Conservation (phyloP, 2,113 vertebrate genomes). For the Cyphomyrus plagiostoma region DNA sequence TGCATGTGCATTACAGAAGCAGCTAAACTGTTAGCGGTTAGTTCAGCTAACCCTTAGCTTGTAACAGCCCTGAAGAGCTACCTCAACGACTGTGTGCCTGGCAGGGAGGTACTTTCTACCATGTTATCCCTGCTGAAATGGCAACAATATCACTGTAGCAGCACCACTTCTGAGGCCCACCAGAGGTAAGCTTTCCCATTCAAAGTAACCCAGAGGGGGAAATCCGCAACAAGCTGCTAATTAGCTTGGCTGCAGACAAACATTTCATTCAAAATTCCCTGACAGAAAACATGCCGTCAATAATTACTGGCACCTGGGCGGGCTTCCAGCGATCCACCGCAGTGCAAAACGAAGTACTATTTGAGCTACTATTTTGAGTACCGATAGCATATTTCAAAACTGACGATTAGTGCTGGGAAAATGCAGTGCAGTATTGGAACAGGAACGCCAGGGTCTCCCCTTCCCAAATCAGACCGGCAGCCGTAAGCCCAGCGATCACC, state of each 20-base stretch:
- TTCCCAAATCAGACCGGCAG: not conserved
- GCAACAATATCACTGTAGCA: not conserved
- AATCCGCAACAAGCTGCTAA: not conserved
- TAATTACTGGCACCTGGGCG: not conserved
- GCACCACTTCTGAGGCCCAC: not conserved
- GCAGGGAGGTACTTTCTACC: not conserved
- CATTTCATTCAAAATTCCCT: not conserved
- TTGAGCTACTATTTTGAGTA: not conserved
- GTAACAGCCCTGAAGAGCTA: not conserved
- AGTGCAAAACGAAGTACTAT: not conserved
- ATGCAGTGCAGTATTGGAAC: not conserved
- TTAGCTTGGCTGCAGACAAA: not conserved
- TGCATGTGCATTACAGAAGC: not conserved
- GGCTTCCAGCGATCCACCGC: not conserved
- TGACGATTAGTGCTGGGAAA: not conserved
- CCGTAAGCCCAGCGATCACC: not conserved
- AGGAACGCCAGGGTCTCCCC: not conserved
- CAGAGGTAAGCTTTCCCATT: not conserved
- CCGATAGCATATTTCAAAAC: not conserved
- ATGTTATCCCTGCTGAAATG: not conserved
- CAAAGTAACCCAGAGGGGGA: not conserved
- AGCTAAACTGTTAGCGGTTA: not conserved
- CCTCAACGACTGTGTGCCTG: not conserved
- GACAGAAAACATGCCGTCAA: not conserved
- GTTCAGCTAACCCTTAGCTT: not conserved